Evolutionary conservation across 2,113 vertebrate genomes (phyloP).

Genomic region (Crotalus tigris): DNA sequence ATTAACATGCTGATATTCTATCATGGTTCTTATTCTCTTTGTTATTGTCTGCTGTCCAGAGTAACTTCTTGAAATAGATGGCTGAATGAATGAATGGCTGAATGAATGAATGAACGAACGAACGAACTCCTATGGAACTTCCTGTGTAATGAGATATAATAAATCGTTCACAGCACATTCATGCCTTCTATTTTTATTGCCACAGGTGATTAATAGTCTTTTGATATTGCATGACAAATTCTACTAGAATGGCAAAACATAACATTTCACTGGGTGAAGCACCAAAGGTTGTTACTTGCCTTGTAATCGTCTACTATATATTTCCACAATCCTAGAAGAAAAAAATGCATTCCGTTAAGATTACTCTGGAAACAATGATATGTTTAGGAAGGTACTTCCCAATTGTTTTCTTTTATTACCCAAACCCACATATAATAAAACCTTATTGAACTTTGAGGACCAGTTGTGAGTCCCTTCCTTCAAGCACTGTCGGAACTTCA

Average conservation of each 20-base stretch:
- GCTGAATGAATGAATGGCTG: neutral
- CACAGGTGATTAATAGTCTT: neutral
- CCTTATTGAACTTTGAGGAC: neutral
- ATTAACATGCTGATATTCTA: neutral
- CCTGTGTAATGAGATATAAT: neutral
- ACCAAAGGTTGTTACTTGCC: conserved; percentile 68
- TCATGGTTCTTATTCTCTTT: neutral
- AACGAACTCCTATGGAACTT: neutral
- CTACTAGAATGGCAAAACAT: neutral
- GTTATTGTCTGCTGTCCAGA: neutral
- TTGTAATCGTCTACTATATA: conserved; percentile 96
- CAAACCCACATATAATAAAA: neutral
- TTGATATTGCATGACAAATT: neutral
- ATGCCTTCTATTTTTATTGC: neutral
- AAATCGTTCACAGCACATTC: neutral
- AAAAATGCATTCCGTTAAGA: neutral
- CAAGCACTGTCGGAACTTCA: neutral
- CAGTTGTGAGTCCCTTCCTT: neutral
- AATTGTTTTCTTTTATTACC: neutral
- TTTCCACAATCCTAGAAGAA: conserved; percentile 90
- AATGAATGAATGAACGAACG: accelerated
- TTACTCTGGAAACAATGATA: neutral
- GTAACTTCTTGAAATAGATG: neutral
- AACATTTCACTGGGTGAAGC: neutral
- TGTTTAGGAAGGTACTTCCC: neutral